Conservation (phyloP, 2,888 invertebrate genomes). For the Notocelia uddmanniana region DNA sequence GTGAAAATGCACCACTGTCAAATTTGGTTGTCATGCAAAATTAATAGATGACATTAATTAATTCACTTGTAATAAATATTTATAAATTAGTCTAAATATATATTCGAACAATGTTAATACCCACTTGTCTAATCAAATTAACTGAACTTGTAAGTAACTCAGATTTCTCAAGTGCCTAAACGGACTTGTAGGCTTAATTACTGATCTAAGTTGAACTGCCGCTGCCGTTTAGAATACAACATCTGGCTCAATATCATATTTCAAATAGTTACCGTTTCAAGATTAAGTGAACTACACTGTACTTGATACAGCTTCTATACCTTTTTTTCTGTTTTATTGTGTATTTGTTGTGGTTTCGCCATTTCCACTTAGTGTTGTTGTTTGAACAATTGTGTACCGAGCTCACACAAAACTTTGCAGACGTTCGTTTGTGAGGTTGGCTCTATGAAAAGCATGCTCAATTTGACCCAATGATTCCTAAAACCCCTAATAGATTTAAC, state of each 20-base stretch:
- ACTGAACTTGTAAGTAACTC: constrained; percentile 31
- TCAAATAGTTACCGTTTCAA: not conserved
- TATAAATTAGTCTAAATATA: constrained; percentile 20
- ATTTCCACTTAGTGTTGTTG: too few species aligned
- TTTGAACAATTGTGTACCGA: too few species aligned
- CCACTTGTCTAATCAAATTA: constrained; percentile 31
- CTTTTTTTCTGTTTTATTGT: not conserved
- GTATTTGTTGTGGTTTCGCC: not conserved
- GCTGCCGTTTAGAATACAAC: not conserved
- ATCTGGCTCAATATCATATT: not conserved
- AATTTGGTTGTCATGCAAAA: constrained; percentile 35
- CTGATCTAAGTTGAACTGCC: not conserved
- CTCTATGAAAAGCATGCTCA: too few species aligned
- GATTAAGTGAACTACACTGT: not conserved
- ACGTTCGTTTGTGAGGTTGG: too few species aligned
- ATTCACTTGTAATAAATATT: constrained; percentile 20
- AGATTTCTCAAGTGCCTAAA: not conserved
- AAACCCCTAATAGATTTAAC: too few species aligned
- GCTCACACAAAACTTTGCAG: too few species aligned
- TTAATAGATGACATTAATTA: constrained; percentile 24
- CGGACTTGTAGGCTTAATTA: not conserved
- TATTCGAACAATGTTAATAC: constrained; percentile 33
- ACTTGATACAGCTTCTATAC: not conserved
- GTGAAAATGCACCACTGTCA: constrained; percentile 16
- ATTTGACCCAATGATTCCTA: too few species aligned